phyloP scores from a whole-genome alignment of 1,140 invertebrate genomes.

The Portunus trituberculatus region DNA sequence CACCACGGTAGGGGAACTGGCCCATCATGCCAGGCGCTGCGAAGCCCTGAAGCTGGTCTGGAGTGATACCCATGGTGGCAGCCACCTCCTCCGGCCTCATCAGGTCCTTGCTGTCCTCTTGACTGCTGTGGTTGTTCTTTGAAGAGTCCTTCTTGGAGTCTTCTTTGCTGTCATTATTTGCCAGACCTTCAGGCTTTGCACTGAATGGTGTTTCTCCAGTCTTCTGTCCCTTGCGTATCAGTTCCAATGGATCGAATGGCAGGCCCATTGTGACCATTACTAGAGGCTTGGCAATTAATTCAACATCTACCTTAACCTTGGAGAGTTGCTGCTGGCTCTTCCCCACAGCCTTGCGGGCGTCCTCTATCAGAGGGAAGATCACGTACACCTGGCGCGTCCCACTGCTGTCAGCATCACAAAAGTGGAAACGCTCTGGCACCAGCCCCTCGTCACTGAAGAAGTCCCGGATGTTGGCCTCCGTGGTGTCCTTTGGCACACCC shows the following conservation, averaged over 20 bases:
- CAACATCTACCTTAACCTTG: constrained; percentile 67
- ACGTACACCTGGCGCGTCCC: constrained; percentile 66
- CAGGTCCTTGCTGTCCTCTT: not conserved
- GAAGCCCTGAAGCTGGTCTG: not conserved
- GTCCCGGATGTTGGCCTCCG: constrained; percentile 74
- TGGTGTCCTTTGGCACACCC: constrained; percentile 72
- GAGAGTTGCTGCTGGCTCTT: constrained; percentile 73
- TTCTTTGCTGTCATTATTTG: not conserved
- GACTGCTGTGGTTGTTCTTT: not conserved
- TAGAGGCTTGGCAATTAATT: constrained; percentile 74
- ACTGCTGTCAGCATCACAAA: constrained; percentile 57
- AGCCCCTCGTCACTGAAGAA: constrained; percentile 77
- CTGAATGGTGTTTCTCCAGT: not conserved
- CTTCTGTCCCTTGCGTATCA: constrained; percentile 74
- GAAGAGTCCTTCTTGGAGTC: not conserved
- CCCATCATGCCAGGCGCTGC: not conserved
- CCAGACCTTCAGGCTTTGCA: not conserved
- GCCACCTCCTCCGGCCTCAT: not conserved
- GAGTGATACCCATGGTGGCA: not conserved
- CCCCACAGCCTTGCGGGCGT: constrained; percentile 67
- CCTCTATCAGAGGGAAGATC: constrained; percentile 72
- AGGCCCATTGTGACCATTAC: constrained; percentile 77
- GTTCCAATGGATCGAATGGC: constrained; percentile 76
- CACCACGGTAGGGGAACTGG: constrained; percentile 49
- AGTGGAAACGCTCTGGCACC: constrained; percentile 74